Base-by-base conservation (phyloP, 2,888 invertebrate genomes). In the Germaria angustata region DNA sequence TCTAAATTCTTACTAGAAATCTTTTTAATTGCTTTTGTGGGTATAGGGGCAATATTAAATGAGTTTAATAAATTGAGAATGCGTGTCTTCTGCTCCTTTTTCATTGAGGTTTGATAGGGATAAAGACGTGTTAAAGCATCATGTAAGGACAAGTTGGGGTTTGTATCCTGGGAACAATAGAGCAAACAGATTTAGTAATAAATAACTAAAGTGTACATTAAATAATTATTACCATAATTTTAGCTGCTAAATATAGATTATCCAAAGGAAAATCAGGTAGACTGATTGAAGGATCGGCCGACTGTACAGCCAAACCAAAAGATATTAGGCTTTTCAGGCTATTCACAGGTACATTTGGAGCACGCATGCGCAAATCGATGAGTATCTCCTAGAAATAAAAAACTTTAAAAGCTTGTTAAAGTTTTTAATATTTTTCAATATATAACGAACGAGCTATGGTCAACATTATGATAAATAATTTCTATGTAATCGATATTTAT, bases 261-360 rank as follows among this genome's bases (percentile, higher is more conserved):
- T 97, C 97, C 1, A 97, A 90, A 0, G 99, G 98, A 90, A 98
- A 98, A 91, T 98, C 97, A 0, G 98, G 98, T 76, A 99, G 91
- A 72, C 95, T 87, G 0, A 88, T 81, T 4, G 92, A 89, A 55
- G 96, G 93, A 90, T 97, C 97, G 6, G 95, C 94, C 17, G 95
- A 94, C 85, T 95, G 93, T 69, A 98, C 92, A 0, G 97, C 96
- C 87, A 95, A 94, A 0, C 95, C 96, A 82, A 95, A 95, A 1
- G 96, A 95, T 82, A 97, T 73, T 93, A 90, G 85, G 81, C 92
- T 91, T 53, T 88, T 88, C 0, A 91, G 32, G 9, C 86, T 83
- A 2, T 92, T 91, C 9, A 88, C 86, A n/a, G 93, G 92, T 0
- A 92, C 93, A 53, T 91, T 90, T 0, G 95, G 93, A 1, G 93